Evolutionary conservation across 1,140 invertebrate genomes (phyloP), one percentile per base, ranked within the genome.

Genomic region (Asobara japonica): DNA sequence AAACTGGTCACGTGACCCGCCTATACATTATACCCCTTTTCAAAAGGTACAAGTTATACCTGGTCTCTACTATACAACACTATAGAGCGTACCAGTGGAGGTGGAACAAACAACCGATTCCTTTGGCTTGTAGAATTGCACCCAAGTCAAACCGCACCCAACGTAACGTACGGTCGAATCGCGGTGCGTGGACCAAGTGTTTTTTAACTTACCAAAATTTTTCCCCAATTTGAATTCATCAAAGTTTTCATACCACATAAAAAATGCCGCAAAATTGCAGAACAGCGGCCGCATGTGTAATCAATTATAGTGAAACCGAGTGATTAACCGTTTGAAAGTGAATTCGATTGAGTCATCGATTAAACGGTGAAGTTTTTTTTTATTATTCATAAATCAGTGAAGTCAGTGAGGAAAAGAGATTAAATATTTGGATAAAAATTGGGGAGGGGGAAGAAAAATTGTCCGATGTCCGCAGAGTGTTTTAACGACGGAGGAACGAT

Each of bases 101-200:
- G 60, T 31, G n/a, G 60, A 62, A 16, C 10, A 3, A 31, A 62
- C 60, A 29, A 62, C 11, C 60, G 11, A 62, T 7, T 67, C 66
- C 36, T 27, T 71, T 71, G 71, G 67, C 8, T 71, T 76, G 79
- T 78, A 60, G 67, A 69, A 61, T 72, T 75, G 74, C 61, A 75
- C 65, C 72, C 29, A 30, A 80, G 79, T 83, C 70, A 78, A 84
- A 83, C 83, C 83, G 83, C 83, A 79, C 83, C 83, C 83, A 80
- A 22, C 27, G 48, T 27, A 22, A 30, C 0, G 1, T 22, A 29
- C 27, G 11, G 20, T 60, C n/a, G 25, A 27, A n/a, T 60, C 25
- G 13, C 7, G 22, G 2, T 29, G 25, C 18, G 20, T 27, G 8
- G 10, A 29, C 36, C 36, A 38, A 1, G 36, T 38, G n/a, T 3